Evolutionary conservation across 2,888 invertebrate genomes (phyloP).

Genomic region (Cremastinae sp.): DNA sequence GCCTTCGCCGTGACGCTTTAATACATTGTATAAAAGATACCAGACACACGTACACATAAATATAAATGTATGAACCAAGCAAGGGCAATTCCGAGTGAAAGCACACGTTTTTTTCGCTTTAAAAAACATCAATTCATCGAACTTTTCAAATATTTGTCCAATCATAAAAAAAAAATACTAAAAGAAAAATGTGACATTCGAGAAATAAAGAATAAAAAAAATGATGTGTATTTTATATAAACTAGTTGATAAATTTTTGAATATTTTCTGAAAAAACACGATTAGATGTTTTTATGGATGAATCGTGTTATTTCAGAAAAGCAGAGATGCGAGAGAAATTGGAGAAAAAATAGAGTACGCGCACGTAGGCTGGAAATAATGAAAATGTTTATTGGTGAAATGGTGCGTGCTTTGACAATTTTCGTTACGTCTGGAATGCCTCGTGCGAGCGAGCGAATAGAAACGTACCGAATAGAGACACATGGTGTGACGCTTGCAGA

Average conservation of each 20-base stretch:
- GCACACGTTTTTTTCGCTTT: not conserved
- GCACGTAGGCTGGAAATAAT: not conserved
- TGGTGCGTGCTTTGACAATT: not conserved
- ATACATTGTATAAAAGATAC: slow-evolving; percentile 13
- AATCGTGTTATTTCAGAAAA: too few species aligned
- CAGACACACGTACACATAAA: not conserved
- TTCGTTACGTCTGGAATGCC: slow-evolving; percentile 9
- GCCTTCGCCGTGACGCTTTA: slow-evolving; percentile 24
- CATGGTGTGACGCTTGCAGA: slow-evolving; percentile 74
- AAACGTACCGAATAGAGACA: slow-evolving; percentile 73
- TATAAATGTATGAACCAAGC: not conserved
- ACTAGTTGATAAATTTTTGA: too few species aligned
- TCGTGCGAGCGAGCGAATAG: slow-evolving; percentile 14
- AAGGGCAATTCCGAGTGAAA: slow-evolving; percentile 1
- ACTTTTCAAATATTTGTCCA: too few species aligned
- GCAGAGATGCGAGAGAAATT: too few species aligned
- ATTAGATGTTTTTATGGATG: too few species aligned
- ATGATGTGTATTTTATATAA: too few species aligned
- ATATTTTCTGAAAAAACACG: too few species aligned
- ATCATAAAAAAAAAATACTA: too few species aligned
- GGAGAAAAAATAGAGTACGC: too few species aligned
- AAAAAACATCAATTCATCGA: too few species aligned
- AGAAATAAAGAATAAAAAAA: not conserved
- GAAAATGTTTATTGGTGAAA: too few species aligned
- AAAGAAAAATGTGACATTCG: not conserved